Evolutionary conservation across 2,888 invertebrate species (phyloP).

Genomic region (Neelides folsomi): DNA sequence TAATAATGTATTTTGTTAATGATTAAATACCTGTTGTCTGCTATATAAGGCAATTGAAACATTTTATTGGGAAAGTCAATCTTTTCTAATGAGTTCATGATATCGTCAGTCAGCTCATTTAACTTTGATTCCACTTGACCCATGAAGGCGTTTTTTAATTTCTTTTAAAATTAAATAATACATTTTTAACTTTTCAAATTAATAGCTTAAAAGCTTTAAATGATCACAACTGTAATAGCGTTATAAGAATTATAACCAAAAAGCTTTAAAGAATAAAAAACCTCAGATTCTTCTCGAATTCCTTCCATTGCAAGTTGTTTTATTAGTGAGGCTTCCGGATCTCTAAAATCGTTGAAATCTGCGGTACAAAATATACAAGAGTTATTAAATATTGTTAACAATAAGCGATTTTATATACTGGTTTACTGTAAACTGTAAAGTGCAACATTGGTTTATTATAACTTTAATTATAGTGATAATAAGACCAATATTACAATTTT

Average conservation of each 20-base stretch:
- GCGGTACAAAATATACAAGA: too few relatives aligned
- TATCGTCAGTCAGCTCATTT: constrained; percentile 37
- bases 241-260: not conserved
- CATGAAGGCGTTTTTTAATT: constrained; percentile 25
- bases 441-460: too few relatives aligned
- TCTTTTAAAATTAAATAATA: constrained; percentile 14
- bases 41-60: not conserved
- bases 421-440: too few relatives aligned
- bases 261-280: not conserved
- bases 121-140: constrained; percentile 33
- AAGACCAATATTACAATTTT: too few relatives aligned
- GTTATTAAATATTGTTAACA: too few relatives aligned
- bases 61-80: constrained; percentile 27
- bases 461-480: too few relatives aligned
- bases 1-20: too few relatives aligned
- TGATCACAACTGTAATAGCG: too few relatives aligned
- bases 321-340: too few relatives aligned
- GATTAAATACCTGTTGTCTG: not conserved
- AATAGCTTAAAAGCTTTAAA: not conserved
- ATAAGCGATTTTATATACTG: too few relatives aligned
- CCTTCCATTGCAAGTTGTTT: not conserved
- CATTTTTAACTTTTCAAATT: not conserved
- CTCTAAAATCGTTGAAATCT: too few relatives aligned
- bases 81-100: constrained; percentile 37
- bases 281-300: constrained; percentile 1